These are phyloP conservation scores for Tetraneura akinire DNA, from an alignment of 1,140 invertebrate species.

Conservation along the genomic window DNA sequence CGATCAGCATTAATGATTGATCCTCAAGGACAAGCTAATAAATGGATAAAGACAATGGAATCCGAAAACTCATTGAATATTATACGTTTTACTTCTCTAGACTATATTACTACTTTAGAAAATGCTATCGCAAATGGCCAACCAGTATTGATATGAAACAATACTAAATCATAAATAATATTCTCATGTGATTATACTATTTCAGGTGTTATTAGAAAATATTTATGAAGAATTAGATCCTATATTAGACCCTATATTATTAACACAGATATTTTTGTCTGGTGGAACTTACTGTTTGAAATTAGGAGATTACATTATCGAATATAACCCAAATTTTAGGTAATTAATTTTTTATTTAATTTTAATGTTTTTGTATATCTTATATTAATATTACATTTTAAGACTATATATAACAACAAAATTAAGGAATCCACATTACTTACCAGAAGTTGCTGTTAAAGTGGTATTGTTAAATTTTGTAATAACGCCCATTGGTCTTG, in stretches of 20 bases:
- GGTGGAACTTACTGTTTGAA: slow-evolving; percentile 27
- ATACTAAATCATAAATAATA: background rate
- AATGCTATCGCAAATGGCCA: slow-evolving; percentile 77
- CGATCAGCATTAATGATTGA: slow-evolving; percentile 94
- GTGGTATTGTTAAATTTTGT: slow-evolving; percentile 92
- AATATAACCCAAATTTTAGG: slow-evolving; percentile 42
- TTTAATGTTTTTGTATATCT: slow-evolving; percentile 57
- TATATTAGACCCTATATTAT: slow-evolving; percentile 35
- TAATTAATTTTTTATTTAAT: background rate
- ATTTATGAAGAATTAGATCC: slow-evolving; percentile 79
- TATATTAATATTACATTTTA: slow-evolving; percentile 80
- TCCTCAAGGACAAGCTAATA: slow-evolving; percentile 91
- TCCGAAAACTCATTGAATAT: slow-evolving; percentile 77
- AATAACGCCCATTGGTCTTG: slow-evolving; percentile 88
- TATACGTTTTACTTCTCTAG: slow-evolving; percentile 80
- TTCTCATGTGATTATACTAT: too few species aligned
- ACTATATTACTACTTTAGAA: slow-evolving; percentile 79
- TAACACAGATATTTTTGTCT: slow-evolving; percentile 39
- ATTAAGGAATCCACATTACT: slow-evolving; percentile 85
- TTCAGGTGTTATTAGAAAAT: slow-evolving; percentile 77
- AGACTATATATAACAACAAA: slow-evolving; percentile 90
- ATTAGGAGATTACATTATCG: slow-evolving; percentile 38
- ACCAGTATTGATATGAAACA: slow-evolving; percentile 61
- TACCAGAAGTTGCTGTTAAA: slow-evolving; percentile 86
- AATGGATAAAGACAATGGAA: slow-evolving; percentile 95